phyloP scores from a whole-genome alignment of 1,140 invertebrate species.

The Drosophila pectinifera region DNA sequence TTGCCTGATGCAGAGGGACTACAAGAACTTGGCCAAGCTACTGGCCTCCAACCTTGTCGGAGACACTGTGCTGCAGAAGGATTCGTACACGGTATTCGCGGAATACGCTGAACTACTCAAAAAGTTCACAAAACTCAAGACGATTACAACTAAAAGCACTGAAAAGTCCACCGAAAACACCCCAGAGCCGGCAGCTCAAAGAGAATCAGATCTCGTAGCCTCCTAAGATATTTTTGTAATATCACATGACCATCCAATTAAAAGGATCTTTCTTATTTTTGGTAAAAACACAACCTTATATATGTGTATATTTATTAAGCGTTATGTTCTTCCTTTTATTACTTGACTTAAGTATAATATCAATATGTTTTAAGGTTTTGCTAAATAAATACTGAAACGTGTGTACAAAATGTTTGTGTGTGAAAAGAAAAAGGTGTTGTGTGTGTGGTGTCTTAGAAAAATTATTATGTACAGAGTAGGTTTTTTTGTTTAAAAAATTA shows the following conservation, averaged over 20 bases:
- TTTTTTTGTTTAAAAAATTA: conserved; percentile 42
- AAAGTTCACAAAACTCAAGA: conserved; percentile 8
- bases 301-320: conserved; percentile 74
- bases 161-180: neutral
- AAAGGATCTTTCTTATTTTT: conserved; percentile 45
- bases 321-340: conserved; percentile 79
- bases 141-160: neutral
- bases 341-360: conserved; percentile 76
- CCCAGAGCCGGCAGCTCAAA: neutral
- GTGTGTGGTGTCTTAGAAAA: conserved; percentile 51
- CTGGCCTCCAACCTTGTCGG: conserved; percentile 18
- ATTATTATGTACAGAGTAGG: conserved; percentile 66
- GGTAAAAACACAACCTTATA: conserved; percentile 70
- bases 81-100: neutral
- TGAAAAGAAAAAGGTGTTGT: conserved; percentile 34
- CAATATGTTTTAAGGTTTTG: conserved; percentile 69
- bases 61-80: neutral
- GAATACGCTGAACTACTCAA: conserved; percentile 11
- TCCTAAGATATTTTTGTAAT: too few species aligned
- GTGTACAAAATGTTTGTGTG: conserved; percentile 72
- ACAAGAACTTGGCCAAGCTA: conserved; percentile 31
- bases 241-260: neutral
- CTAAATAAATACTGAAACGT: conserved; percentile 81
- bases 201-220: neutral
- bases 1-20: conserved; percentile 18